These are phyloP conservation scores for Lepidochrysops patricia DNA, from an alignment of 2,888 invertebrate species.

Conservation along the genomic window DNA sequence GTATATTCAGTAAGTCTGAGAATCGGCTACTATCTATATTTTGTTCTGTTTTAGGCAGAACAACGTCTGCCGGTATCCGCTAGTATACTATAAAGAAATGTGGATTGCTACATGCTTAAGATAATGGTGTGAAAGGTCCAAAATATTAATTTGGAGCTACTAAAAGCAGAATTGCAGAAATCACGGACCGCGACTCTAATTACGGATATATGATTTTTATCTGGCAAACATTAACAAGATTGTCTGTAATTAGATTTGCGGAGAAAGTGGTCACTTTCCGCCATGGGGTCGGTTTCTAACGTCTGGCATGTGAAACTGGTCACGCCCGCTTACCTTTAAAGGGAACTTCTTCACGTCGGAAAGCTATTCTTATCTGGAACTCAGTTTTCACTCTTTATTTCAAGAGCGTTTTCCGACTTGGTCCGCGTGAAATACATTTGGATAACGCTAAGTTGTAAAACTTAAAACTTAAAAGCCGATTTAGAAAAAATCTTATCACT, in stretches of 20 bases:
- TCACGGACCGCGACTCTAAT: neutral
- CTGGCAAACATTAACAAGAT: neutral
- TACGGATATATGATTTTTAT: neutral
- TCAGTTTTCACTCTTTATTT: neutral
- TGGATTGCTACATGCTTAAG: no score
- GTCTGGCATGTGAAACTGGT: neutral
- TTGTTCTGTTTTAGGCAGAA: no score
- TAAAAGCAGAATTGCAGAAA: neutral
- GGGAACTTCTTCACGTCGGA: neutral
- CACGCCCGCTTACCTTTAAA: neutral
- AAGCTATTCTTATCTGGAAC: neutral
- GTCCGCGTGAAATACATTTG: no score
- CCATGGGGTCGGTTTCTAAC: neutral
- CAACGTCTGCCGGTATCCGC: no score
- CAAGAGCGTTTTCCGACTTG: no score
- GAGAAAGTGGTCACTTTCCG: slow-evolving; percentile 1
- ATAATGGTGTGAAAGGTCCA: neutral
- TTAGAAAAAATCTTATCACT: no score
- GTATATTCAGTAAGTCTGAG: no score
- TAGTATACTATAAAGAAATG: no score
- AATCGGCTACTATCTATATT: no score
- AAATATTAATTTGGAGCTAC: neutral
- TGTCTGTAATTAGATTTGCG: slow-evolving; percentile 6
- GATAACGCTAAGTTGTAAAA: no score
- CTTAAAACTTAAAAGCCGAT: no score